A percentile compares a stretch with the other conserved stretches of the same genome.
These are phyloP conservation scores for Falco columbarius DNA, from an alignment of 2,797 vertebrate genomes.

Conservation along the genomic window DNA sequence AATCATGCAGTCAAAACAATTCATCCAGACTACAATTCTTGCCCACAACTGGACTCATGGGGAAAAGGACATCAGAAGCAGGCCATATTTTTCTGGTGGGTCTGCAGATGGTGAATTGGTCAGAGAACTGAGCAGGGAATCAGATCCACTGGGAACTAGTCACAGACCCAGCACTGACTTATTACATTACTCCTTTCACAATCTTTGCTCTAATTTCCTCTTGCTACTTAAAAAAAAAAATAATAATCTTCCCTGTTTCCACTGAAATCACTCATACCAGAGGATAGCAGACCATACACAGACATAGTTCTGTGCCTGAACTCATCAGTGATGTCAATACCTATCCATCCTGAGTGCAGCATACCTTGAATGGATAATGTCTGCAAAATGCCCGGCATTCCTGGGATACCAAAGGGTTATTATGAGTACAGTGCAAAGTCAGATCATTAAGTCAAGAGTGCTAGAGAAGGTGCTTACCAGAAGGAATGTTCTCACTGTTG, in stretches of 20 bases:
- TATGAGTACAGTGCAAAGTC: background rate
- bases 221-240: background rate
- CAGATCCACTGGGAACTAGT: background rate
- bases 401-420: background rate
- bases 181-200: background rate
- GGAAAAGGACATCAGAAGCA: background rate
- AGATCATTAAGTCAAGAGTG: conserved; percentile 21
- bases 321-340: background rate
- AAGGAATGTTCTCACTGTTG: conserved; percentile 91
- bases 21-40: background rate
- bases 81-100: background rate
- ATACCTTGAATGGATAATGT: background rate
- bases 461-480: conserved; percentile 84
- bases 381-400: background rate
- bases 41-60: background rate
- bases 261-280: background rate
- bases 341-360: background rate
- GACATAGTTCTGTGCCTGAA: background rate
- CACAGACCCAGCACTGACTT: background rate
- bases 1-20: background rate
- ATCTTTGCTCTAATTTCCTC: background rate
- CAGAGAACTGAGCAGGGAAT: background rate
- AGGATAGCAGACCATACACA: background rate
- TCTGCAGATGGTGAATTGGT: background rate
- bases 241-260: background rate